These are phyloP conservation scores for Manacus vitellinus DNA, from an alignment of 2,113 vertebrate species.

Conservation along the genomic window DNA sequence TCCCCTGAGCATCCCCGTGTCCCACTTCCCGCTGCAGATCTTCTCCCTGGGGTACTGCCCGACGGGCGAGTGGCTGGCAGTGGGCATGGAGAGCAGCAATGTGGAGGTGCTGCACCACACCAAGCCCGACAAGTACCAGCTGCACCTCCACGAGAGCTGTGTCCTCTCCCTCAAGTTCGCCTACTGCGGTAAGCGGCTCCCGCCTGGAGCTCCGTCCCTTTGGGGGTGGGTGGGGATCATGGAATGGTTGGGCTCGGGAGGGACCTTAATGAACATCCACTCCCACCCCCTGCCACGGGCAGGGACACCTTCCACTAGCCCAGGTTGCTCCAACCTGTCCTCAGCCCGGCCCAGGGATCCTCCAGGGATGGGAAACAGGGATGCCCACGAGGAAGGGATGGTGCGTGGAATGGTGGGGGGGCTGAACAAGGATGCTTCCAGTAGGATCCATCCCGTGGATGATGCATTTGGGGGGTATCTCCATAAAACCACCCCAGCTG, in stretches of 20 bases:
- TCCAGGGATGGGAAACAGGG: neutral
- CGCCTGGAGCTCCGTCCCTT: neutral
- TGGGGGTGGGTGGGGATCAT: neutral
- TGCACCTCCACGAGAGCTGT: slow-evolving; percentile 96
- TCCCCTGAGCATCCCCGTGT: fast-evolving
- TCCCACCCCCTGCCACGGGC: neutral
- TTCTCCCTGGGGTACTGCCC: slow-evolving; percentile 97
- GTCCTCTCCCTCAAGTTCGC: slow-evolving; percentile 97
- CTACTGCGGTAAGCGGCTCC: slow-evolving; percentile 81
- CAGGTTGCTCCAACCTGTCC: neutral
- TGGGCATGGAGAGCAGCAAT: slow-evolving; percentile 99
- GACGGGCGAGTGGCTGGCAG: slow-evolving; percentile 93
- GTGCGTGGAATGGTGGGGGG: fast-evolving
- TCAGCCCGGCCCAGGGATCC: neutral
- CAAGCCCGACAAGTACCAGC: slow-evolving; percentile 97
- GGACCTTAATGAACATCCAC: too few species aligned
- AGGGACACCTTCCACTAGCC: fast-evolving
- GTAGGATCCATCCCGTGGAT: neutral
- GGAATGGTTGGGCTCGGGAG: neutral
- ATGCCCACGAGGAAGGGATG: fast-evolving
- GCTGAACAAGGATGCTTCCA: fast-evolving
- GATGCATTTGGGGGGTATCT: neutral
- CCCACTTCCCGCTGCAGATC: slow-evolving; percentile 72
- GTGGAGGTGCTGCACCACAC: slow-evolving; percentile 96
- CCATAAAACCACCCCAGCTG: neutral